Evolutionary conservation across 2,888 invertebrate species (phyloP).

Genomic region (Gastracanthus pulcherrimus): DNA sequence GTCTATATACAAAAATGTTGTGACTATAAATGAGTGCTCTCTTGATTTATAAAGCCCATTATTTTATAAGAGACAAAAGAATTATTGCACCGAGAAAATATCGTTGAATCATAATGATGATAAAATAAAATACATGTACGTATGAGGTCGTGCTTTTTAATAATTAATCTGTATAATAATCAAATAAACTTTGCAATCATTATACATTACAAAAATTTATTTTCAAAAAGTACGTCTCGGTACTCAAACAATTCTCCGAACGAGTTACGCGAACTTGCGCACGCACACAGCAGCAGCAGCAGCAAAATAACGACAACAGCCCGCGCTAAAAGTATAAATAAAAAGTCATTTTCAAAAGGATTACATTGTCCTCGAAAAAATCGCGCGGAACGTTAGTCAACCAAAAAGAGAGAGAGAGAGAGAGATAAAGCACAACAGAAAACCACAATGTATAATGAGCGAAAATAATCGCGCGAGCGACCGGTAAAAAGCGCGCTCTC

Average conservation of each 20-base stretch:
- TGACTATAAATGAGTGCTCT: no score
- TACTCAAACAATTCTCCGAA: neutral
- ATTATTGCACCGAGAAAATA: neutral
- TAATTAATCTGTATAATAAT: neutral
- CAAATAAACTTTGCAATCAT: neutral
- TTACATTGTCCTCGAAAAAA: neutral
- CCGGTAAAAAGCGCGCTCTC: constrained; percentile 13
- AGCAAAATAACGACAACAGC: no score
- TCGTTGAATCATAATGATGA: no score
- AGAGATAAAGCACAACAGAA: neutral
- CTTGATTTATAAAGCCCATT: no score
- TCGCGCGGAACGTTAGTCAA: neutral
- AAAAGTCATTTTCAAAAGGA: no score
- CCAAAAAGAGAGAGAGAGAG: neutral
- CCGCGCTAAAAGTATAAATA: no score
- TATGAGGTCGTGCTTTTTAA: no score
- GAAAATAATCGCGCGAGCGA: constrained; percentile 22
- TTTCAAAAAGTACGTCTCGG: neutral
- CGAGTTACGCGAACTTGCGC: no score
- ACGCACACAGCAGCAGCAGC: no score
- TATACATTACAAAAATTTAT: neutral
- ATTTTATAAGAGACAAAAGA: neutral
- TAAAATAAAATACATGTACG: neutral
- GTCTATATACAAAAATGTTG: no score
- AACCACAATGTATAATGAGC: constrained; percentile 18